Conservation (phyloP, 2,888 invertebrate genomes). For the Leptopilina drosophilae region DNA sequence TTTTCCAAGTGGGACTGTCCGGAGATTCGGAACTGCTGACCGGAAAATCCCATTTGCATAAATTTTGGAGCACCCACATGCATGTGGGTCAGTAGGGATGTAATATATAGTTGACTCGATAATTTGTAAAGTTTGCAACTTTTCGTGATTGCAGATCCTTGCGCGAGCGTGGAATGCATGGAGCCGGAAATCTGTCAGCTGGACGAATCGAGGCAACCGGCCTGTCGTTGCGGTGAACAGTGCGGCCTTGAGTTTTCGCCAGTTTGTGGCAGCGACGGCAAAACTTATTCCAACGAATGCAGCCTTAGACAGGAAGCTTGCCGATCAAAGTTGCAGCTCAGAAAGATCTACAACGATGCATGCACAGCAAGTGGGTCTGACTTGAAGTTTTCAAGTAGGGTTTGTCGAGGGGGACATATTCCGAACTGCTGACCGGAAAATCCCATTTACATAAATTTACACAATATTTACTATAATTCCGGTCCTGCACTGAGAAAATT, state of each 20-base stretch:
- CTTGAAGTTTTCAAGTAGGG: constrained; percentile 46
- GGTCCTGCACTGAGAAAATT: too few relatives aligned
- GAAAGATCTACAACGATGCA: constrained; percentile 89
- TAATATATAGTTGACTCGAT: constrained; percentile 40
- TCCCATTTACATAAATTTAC: constrained; percentile 34
- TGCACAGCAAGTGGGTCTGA: constrained; percentile 84
- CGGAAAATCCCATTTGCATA: constrained; percentile 41
- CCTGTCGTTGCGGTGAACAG: constrained; percentile 88
- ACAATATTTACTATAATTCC: too few relatives aligned
- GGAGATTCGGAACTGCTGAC: constrained; percentile 29
- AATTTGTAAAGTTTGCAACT: constrained; percentile 41
- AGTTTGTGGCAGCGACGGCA: constrained; percentile 88
- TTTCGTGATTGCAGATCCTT: constrained; percentile 84
- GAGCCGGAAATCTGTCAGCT: constrained; percentile 90
- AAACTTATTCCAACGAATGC: constrained; percentile 90
- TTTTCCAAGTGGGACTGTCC: neutral
- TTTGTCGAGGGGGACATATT: constrained; percentile 11
- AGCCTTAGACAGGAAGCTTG: constrained; percentile 88
- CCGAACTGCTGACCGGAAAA: constrained; percentile 37
- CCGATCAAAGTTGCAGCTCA: constrained; percentile 84
- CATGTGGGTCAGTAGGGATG: constrained; percentile 18
- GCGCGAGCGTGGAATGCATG: constrained; percentile 86
- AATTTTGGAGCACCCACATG: neutral
- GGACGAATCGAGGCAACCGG: constrained; percentile 86
- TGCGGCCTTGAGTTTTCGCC: constrained; percentile 85